These are phyloP conservation scores for Argya squamiceps DNA, from an alignment of 2,797 vertebrate genomes.

Conservation along the genomic window DNA sequence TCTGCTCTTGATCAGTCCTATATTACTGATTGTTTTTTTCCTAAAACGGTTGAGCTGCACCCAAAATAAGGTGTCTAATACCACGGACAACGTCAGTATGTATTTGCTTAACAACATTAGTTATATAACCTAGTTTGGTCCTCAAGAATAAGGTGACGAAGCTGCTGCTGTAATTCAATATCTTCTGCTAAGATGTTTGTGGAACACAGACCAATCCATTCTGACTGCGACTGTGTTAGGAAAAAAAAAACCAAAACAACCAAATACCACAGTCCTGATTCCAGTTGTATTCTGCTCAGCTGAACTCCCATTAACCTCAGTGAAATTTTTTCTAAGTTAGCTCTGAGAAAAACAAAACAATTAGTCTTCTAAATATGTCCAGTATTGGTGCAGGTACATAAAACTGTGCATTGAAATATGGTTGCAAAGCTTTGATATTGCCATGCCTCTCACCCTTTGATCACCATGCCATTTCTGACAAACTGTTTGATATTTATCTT, in stretches of 20 bases:
- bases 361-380: background rate
- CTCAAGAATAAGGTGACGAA: background rate
- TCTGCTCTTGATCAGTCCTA: background rate
- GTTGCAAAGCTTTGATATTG: background rate
- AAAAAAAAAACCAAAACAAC: background rate
- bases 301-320: background rate
- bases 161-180: background rate
- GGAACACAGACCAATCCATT: background rate
- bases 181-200: background rate
- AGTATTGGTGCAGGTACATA: background rate
- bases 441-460: background rate
- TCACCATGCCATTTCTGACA: background rate
- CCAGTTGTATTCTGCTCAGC: background rate
- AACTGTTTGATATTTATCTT: background rate
- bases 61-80: background rate
- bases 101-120: background rate
- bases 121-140: background rate
- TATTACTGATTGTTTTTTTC: background rate
- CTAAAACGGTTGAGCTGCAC: background rate
- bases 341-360: background rate
- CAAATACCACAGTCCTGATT: background rate
- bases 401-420: background rate
- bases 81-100: background rate
- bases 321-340: background rate
- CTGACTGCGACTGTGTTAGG: background rate